Conservation (phyloP, 2,113 vertebrate species). For the Pan troglodytes region NHGRI_mPanTro3-v2.1_pri NC_072412.2:58731001-58731500, state of each 20-base stretch:
- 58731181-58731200: slow-evolving; percentile 54
- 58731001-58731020: background rate
- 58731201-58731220: slow-evolving; percentile 66
- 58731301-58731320: slow-evolving; percentile 45
- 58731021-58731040: slow-evolving; percentile 21
- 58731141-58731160: slow-evolving; percentile 64
- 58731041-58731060: slow-evolving; percentile 63
- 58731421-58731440: slow-evolving; percentile 65
- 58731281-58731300: slow-evolving; percentile 4
- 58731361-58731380: slow-evolving; percentile 51
- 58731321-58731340: slow-evolving; percentile 34
- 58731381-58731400: background rate
- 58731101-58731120: background rate
- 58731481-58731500: background rate
- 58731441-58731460: slow-evolving; percentile 60
- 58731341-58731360: slow-evolving; percentile 59
- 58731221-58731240: background rate
- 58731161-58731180: slow-evolving; percentile 63
- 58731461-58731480: background rate
- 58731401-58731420: slow-evolving; percentile 16
- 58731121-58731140: slow-evolving; percentile 51
- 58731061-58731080: slow-evolving; percentile 46
- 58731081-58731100: slow-evolving; percentile 55
- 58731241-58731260: background rate
- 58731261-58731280: background rate